phyloP scores from a whole-genome alignment of 2,888 invertebrate species.

The Platynereis dumerilii region DNA sequence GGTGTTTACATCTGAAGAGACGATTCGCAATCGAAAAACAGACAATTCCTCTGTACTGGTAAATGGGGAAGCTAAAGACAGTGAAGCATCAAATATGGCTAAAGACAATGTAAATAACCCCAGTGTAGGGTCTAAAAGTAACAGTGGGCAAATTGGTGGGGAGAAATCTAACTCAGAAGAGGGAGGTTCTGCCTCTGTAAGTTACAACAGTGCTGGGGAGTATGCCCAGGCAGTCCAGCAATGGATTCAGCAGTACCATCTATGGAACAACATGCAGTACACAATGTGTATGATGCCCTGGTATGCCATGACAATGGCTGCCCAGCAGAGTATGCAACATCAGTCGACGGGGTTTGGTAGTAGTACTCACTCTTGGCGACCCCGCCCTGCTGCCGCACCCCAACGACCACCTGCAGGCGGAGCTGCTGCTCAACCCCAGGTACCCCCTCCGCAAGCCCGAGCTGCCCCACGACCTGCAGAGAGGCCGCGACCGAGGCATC shows the following conservation, averaged over 20 bases:
- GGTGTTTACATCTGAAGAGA: too few species aligned
- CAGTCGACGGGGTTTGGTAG: not conserved
- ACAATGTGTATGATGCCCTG: conserved; percentile 13
- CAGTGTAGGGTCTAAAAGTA: too few species aligned
- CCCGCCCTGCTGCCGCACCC: not conserved
- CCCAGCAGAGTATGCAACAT: conserved; percentile 13
- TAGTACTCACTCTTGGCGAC: not conserved
- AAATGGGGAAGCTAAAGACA: too few species aligned
- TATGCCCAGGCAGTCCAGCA: conserved; percentile 29
- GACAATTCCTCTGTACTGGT: too few species aligned
- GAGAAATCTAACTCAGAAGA: too few species aligned
- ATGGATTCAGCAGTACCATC: conserved; percentile 30
- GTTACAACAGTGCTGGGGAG: conserved; percentile 16
- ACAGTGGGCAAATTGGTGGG: too few species aligned
- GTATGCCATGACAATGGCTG: conserved; percentile 8
- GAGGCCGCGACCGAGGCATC: too few species aligned
- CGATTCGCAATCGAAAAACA: too few species aligned
- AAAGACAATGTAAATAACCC: too few species aligned
- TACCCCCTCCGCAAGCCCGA: not conserved
- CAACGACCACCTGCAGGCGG: not conserved
- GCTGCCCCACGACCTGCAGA: too few species aligned
- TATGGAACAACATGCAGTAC: conserved; percentile 24
- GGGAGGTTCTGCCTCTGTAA: too few species aligned
- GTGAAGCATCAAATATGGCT: too few species aligned
- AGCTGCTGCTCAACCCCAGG: conserved; percentile 11